Evolutionary conservation across 2,797 vertebrate species (phyloP), one percentile per base, ranked within the genome.

Genomic region (Spinibarbus caldwelli): DNA sequence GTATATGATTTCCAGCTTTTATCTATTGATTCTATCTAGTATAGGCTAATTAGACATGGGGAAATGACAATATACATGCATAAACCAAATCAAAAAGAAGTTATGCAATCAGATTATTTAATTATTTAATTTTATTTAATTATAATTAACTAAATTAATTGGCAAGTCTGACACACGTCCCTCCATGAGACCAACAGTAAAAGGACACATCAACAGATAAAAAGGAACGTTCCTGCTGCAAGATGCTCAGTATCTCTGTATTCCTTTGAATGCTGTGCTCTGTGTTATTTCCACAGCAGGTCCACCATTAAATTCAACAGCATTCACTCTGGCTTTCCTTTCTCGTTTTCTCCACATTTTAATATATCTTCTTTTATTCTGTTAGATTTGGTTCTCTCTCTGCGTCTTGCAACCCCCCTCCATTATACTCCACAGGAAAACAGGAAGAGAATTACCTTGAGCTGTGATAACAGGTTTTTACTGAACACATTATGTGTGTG

Each of bases 391-490:
- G 72, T 59, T 91, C 91, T 86, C 64, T 54, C 62, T 5, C 83
- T 87, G 76, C 71, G 54, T 57, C 89, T 90, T 19, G 77, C 77
- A 43, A 29, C 70, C 80, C 29, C 82, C 49, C 71, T 78, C 86
- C 38, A 79, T 89, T 87, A 66, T 91, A 92, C 89, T 93, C 86
- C 92, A 93, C 91, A 87, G 88, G 93, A 91, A 94, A 93, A 94
- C 92, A 94, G 94, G 91, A 95, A 95, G 90, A 91, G 92, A 95
- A 95, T 95, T 95, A 94, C 91, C 93, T 92, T 91, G 90, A 89
- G 93, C 93, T 90, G 91, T 91, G 91, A 87, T 92, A 92, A 88
- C 90, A 90, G 86, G 90, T 92, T 93, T 94, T 90, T 91, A 91
- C 87, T 93, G 88, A 90, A 86, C 92, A 90, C 77, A 93, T 92